Percentiles rank a stretch among this genome's conserved stretches.
These are phyloP conservation scores for Melanogrammus aeglefinus DNA, from an alignment of 2,797 vertebrate genomes.

Conservation along the genomic window DNA sequence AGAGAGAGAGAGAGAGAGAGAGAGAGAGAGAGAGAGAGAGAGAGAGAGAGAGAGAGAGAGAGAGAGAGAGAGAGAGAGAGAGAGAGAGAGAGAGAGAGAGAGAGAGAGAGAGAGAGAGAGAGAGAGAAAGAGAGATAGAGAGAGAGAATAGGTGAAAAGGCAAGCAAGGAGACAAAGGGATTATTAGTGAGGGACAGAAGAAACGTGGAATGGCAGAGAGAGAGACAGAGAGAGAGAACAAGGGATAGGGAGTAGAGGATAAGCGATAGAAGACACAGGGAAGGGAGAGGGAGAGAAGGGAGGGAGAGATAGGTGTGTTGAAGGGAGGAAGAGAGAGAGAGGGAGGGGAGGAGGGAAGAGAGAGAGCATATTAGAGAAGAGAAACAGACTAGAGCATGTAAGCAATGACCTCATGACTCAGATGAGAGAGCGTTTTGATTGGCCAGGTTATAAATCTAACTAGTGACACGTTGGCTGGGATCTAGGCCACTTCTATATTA, in stretches of 20 bases:
- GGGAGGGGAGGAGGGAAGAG: no score
- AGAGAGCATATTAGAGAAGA: neutral
- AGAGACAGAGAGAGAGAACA: neutral
- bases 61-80: constrained; percentile 43
- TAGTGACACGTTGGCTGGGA: constrained; percentile 18
- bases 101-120: constrained; percentile 29
- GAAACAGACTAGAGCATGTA: constrained; percentile 12
- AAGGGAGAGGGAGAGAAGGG: constrained; percentile 19
- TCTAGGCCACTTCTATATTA: constrained; percentile 46
- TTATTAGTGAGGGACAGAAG: constrained; percentile 15
- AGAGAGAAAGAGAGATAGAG: neutral
- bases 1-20: neutral
- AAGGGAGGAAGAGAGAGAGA: constrained; percentile 33
- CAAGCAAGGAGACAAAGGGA: constrained; percentile 3
- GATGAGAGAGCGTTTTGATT: constrained; percentile 11
- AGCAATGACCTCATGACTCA: neutral
- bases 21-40: constrained; percentile 32
- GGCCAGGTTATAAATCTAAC: constrained; percentile 30
- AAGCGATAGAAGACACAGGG: constrained; percentile 8
- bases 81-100: constrained; percentile 28
- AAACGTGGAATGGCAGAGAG: constrained; percentile 35
- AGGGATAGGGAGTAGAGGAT: neutral
- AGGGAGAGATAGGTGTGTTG: constrained; percentile 10
- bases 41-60: constrained; percentile 25
- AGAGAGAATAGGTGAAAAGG: neutral